Percentiles rank a stretch among this genome's conserved stretches.
phyloP scores from a whole-genome alignment of 92 coral and sea anemone genomes.

The Anthopleura xanthogrammica region DNA sequence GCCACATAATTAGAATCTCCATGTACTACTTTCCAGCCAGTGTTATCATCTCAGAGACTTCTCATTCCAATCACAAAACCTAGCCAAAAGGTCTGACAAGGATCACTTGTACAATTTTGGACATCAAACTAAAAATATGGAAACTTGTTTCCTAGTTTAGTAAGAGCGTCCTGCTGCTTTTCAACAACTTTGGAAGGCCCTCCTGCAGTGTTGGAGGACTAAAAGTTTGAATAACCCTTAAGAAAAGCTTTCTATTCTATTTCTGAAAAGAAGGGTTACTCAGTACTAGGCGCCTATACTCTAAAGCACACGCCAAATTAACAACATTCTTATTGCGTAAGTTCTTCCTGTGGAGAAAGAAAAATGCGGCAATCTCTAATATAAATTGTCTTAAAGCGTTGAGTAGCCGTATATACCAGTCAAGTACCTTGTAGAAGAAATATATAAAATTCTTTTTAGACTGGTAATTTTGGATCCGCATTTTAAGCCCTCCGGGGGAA shows the following conservation, averaged over 20 bases:
- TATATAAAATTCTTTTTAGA: neutral
- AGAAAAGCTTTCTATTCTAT: neutral
- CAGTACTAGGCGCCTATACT: neutral
- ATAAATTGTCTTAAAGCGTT: no score
- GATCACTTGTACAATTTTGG: neutral
- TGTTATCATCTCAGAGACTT: neutral
- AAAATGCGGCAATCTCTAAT: neutral
- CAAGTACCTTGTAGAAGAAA: neutral
- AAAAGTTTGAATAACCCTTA: neutral
- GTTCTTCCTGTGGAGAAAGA: neutral
- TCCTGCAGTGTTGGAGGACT: neutral
- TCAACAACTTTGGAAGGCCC: neutral
- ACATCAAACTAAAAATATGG: neutral
- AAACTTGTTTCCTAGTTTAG: neutral
- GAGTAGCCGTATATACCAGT: neutral
- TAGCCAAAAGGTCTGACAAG: neutral
- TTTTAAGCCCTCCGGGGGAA: neutral
- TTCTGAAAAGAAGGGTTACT: neutral
- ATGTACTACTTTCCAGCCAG: neutral
- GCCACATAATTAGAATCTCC: neutral
- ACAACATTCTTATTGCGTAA: neutral
- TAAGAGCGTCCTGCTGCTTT: neutral
- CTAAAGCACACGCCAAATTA: neutral
- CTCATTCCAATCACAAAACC: neutral
- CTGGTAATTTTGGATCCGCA: neutral